Base-by-base conservation (phyloP, 2,113 vertebrate species). In the Peromyscus leucopus region DNA sequence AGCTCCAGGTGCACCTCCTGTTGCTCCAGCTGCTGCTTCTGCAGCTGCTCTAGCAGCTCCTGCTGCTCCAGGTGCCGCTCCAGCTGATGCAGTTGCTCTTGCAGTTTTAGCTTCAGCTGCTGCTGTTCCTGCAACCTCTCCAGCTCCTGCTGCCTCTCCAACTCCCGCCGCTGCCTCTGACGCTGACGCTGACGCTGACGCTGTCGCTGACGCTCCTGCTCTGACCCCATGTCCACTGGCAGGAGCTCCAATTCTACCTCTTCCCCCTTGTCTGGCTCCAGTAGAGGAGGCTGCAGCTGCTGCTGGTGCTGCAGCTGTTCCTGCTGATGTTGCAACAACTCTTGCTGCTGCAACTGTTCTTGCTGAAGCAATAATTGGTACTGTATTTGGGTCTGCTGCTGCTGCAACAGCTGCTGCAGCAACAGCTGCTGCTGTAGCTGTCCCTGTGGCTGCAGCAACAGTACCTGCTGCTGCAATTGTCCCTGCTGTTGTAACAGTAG, bases 151-250 rank as follows among this genome's bases (percentile, higher is more conserved):
- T 71, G 55, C 92, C 57, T 89, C 80, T 96, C 95, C 71, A 89
- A 76, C 71, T 99, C 98, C 91, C 95, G 94, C 69, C 98, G 69
- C 97, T 98, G 85, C 36, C 90, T 31, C 46, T 89, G 95, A 76
- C 72, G 96, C 28, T 97, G 85, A 36, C 90, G n/a, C 46, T 89
- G 95, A 71, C 72, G 96, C 28, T 42, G 46, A 86, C 46, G 89
- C 82, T 39, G 90, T 76, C 96, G 93, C 82, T 96, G 94, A 67
- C 78, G 67, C 71, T 99, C 98, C 93, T 96, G 95, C 65, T 97
- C 96, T 0, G 96, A 90, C 98, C 98, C 96, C 98, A 98, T 97
- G 98, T 99, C 89, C 98, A 98, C 31, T 51, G 98, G 67, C 98
- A 98, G 96, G 98, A 99, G 98, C 95, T 97, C 96, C 95, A 97